phyloP scores from a whole-genome alignment of 2,888 invertebrate species.

The Campoplex capitator region DNA sequence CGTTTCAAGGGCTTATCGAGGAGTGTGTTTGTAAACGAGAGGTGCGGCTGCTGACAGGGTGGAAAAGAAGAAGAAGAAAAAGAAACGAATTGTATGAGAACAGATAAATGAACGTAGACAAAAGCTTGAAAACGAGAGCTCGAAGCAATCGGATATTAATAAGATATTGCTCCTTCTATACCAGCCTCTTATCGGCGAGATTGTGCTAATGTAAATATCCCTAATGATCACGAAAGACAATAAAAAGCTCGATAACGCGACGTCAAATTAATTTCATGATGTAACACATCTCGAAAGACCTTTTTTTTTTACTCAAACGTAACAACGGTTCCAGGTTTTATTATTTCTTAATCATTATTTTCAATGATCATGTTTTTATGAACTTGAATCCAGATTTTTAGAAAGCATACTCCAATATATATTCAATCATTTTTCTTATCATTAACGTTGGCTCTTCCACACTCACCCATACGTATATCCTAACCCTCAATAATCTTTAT shows the following conservation, averaged over 20 bases:
- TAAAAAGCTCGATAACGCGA: background rate
- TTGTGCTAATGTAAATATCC: conserved; percentile 29
- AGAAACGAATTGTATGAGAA: background rate
- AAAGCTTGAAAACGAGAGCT: conserved; percentile 60
- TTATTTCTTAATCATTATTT: background rate
- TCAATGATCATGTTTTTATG: background rate
- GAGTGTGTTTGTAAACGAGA: conserved; percentile 41
- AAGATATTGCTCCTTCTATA: conserved; percentile 73
- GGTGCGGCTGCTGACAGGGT: conserved; percentile 60
- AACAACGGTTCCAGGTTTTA: background rate
- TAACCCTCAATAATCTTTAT: conserved; percentile 6
- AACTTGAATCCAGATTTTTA: background rate
- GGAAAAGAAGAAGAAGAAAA: conserved; percentile 2
- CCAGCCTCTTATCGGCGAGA: conserved; percentile 11
- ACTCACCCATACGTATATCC: conserved; percentile 55
- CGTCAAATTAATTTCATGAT: conserved; percentile 1
- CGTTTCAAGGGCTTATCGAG: conserved; percentile 49
- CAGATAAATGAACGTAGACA: conserved; percentile 31
- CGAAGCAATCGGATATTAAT: conserved; percentile 77
- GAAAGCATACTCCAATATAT: background rate
- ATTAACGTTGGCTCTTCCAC: conserved; percentile 1
- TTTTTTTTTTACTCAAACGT: background rate
- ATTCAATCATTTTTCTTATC: conserved; percentile 17
- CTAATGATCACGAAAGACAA: conserved; percentile 13
- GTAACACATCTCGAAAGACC: background rate